Conservation (phyloP, 2,888 invertebrate species). For the Dolichopus griseipennis region DNA sequence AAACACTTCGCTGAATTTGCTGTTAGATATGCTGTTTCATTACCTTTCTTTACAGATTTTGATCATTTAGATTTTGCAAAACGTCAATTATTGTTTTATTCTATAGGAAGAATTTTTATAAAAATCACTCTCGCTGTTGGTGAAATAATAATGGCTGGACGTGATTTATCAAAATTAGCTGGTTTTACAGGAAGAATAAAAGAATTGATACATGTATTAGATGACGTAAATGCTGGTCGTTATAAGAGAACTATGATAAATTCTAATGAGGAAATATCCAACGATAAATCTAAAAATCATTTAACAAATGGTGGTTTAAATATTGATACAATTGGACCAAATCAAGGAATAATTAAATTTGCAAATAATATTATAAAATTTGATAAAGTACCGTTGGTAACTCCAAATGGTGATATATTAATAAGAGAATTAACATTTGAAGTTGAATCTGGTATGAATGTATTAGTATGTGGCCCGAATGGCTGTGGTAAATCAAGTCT, state of each 20-base stretch:
- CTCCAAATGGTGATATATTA: constrained; percentile 94
- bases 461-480: constrained; percentile 94
- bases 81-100: too few relatives aligned
- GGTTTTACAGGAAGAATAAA: constrained; percentile 84
- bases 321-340: constrained; percentile 49
- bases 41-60: constrained; percentile 77
- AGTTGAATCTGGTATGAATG: constrained; percentile 90
- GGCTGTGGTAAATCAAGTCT: constrained; percentile 97
- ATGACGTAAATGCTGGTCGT: constrained; percentile 70
- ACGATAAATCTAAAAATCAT: too few relatives aligned
- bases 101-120: neutral
- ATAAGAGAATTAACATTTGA: constrained; percentile 82
- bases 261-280: constrained; percentile 32
- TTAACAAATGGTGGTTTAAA: too few relatives aligned
- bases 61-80: too few relatives aligned
- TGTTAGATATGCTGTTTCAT: constrained; percentile 89
- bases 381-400: constrained; percentile 87
- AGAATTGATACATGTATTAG: constrained; percentile 74
- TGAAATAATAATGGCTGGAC: constrained; percentile 77
- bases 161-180: constrained; percentile 62
- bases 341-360: constrained; percentile 69
- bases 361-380: constrained; percentile 86
- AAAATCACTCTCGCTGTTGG: constrained; percentile 64
- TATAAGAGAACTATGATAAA: constrained; percentile 53
- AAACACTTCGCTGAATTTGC: constrained; percentile 96